phyloP scores from a whole-genome alignment of 2,888 invertebrate genomes.

The Thereva nobilitata region DNA sequence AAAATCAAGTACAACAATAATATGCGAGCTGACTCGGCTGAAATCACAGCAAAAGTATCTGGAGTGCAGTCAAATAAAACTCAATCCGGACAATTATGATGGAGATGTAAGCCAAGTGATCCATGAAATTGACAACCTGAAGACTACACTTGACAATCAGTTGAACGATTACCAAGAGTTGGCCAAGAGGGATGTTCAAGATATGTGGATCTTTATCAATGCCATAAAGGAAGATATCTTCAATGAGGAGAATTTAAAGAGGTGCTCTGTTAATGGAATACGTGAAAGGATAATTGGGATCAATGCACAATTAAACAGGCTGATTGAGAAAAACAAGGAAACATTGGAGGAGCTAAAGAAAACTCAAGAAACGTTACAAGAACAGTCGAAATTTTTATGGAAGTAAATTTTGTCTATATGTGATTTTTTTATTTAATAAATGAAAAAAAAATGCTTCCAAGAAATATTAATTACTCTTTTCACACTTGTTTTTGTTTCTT shows the following conservation, averaged over 20 bases:
- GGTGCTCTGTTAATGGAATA: slow-evolving; percentile 48
- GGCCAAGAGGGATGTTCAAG: slow-evolving; percentile 49
- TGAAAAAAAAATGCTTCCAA: too few relatives aligned
- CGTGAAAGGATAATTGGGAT: slow-evolving; percentile 52
- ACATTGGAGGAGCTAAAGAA: slow-evolving; percentile 46
- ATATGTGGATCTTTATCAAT: slow-evolving; percentile 51
- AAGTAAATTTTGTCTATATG: slow-evolving; percentile 40
- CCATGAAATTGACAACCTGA: slow-evolving; percentile 52
- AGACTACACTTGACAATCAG: slow-evolving; percentile 47
- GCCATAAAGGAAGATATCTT: slow-evolving; percentile 50
- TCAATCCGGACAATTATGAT: slow-evolving; percentile 51
- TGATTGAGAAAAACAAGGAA: slow-evolving; percentile 48
- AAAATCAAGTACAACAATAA: slow-evolving; percentile 49
- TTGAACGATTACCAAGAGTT: slow-evolving; percentile 45
- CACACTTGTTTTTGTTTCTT: too few relatives aligned
- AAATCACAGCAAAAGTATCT: slow-evolving; percentile 58
- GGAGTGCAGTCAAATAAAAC: slow-evolving; percentile 54
- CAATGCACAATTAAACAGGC: slow-evolving; percentile 49
- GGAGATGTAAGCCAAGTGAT: slow-evolving; percentile 41
- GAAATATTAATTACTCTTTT: too few relatives aligned
- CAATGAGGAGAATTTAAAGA: slow-evolving; percentile 48
- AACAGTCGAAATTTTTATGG: slow-evolving; percentile 46
- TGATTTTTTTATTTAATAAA: too few relatives aligned
- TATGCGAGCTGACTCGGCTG: slow-evolving; percentile 55
- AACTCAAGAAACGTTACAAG: slow-evolving; percentile 46